Evolutionary conservation across 2,888 invertebrate genomes (phyloP), one percentile per base, ranked within the genome.

Genomic region (Margaritifera margaritifera): DNA sequence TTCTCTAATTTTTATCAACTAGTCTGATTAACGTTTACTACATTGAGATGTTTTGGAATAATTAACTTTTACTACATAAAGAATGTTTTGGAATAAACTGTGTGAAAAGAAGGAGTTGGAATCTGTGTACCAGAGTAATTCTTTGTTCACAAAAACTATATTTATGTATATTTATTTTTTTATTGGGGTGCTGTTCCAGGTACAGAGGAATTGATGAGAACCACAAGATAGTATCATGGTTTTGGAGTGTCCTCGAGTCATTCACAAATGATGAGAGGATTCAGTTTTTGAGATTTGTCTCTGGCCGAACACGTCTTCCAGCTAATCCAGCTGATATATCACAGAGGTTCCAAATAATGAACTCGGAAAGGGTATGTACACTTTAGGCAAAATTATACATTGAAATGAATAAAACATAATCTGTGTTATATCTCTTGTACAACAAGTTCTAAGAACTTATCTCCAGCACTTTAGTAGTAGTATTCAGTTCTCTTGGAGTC

Each of bases 251-350:
- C 73, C 88, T 93, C 67, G 93, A 93, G 82, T 90, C 89, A 62
- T 93, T 93, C 87, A 92, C 91, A 11, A 92, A 93, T 82, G 91
- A 92, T 25, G 93, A 93, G 84, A 88, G 93, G 72, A 92, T 93
- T 22, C 90, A 93, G 56, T 93, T 93, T 85, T 92, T 93, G 91
- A 88, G 93, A 76, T 93, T 93, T 87, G 93, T 93, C 8, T 93
- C 93, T 1, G 93, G 93, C 4, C 89, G 93, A 55, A 93, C 93
- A 3, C 88, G 93, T 62, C 90, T 93, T 52, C 93, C 93, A 4
- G 92, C 92, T 20, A 93, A 93, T 87, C 89, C 93, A 68, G 92
- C 93, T 5, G 93, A 93, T 87, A 91, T 93, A 57, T 92, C 93
- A 1, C 93, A 93, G 84, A 88, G 93, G 64, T 93, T 93, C 83